Conservation (phyloP, 2,797 vertebrate genomes). For the Pristis pectinata region DNA sequence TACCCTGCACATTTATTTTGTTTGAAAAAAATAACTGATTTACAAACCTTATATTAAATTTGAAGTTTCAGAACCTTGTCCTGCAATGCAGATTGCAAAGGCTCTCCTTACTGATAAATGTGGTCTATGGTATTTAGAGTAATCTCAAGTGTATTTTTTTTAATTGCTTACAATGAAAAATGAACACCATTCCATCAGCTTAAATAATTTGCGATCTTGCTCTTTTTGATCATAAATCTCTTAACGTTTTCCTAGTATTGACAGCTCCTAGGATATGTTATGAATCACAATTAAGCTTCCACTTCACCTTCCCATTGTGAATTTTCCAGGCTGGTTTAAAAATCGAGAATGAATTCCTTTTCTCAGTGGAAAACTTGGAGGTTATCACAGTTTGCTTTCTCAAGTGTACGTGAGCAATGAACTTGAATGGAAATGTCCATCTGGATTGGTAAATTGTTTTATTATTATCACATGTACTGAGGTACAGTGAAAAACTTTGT, state of each 20-base stretch:
- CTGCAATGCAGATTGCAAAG: neutral
- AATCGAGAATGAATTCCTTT: neutral
- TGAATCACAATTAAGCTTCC: conserved; percentile 34
- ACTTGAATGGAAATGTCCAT: neutral
- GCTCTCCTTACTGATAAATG: neutral
- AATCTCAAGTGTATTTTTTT: conserved; percentile 18
- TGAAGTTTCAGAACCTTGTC: conserved; percentile 5
- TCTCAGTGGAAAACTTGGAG: conserved; percentile 3
- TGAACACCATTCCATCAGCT: conserved; percentile 33
- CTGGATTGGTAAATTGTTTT: neutral
- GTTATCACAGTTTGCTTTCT: neutral
- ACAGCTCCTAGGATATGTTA: conserved; percentile 28
- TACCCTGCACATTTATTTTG: neutral
- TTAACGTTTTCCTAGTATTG: conserved; percentile 22
- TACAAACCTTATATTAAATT: neutral
- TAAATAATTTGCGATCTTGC: conserved; percentile 34
- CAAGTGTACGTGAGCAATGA: neutral
- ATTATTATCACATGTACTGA: too few species aligned
- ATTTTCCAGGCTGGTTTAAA: neutral
- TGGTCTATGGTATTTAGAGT: neutral
- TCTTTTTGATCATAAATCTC: conserved; percentile 35
- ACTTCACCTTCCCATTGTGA: neutral
- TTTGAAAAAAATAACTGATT: neutral
- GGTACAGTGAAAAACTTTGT: too few species aligned
- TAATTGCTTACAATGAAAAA: conserved; percentile 25